phyloP scores from a whole-genome alignment of 2,797 vertebrate genomes.

The Eptatretus atami region DNA sequence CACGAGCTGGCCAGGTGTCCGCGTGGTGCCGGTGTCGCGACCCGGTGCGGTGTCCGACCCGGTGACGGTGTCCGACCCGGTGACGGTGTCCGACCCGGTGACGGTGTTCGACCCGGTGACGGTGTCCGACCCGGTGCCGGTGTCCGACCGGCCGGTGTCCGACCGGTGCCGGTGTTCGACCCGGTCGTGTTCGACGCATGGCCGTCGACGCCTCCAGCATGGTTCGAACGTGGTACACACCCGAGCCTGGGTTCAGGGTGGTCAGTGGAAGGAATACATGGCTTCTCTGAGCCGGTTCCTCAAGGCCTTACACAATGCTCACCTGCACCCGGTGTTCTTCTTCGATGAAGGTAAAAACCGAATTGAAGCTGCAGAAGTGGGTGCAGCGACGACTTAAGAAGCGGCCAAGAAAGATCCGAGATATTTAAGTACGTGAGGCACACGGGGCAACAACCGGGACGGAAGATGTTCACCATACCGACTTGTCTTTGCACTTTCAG shows the following conservation, averaged over 20 bases:
- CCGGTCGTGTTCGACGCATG: slow-evolving; percentile 17
- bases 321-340: slow-evolving; percentile 44
- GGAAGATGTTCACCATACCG: slow-evolving; percentile 33
- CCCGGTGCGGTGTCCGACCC: too few relatives aligned
- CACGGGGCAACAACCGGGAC: slow-evolving; percentile 27
- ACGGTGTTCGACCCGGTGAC: too few relatives aligned
- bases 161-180: rapidly evolving
- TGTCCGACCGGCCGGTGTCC: too few relatives aligned
- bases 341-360: slow-evolving; percentile 58
- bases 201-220: slow-evolving; percentile 73
- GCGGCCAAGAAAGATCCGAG: slow-evolving; percentile 24
- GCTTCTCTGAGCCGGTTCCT: slow-evolving; percentile 28
- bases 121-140: too few relatives aligned
- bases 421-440: slow-evolving; percentile 37
- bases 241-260: slow-evolving; percentile 59
- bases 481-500: slow-evolving; percentile 56
- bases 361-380: slow-evolving; percentile 43
- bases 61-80: slow-evolving; percentile 7
- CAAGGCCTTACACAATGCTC: slow-evolving; percentile 21
- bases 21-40: background rate
- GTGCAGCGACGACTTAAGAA: slow-evolving; percentile 36
- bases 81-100: too few relatives aligned
- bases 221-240: slow-evolving; percentile 41
- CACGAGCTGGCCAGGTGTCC: slow-evolving; percentile 20
- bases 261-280: slow-evolving; percentile 61